phyloP scores from a whole-genome alignment of 2,797 vertebrate genomes.

The Liasis olivaceus region DNA sequence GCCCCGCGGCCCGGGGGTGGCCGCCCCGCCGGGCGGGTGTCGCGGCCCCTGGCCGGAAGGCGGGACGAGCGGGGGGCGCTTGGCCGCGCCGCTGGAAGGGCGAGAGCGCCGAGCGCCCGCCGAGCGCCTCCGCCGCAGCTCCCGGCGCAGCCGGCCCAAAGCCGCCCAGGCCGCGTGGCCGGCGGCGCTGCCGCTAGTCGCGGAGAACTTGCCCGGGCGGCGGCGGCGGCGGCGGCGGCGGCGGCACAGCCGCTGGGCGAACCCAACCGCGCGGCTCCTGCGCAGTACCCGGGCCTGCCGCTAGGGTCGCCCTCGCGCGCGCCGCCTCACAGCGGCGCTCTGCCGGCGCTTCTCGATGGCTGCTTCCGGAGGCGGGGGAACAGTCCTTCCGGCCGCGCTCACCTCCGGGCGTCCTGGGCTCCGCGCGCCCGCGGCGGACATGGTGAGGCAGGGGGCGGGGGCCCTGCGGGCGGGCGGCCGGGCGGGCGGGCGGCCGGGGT shows the following conservation, averaged over 20 bases:
- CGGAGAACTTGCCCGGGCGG: neutral
- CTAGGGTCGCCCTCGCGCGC: neutral
- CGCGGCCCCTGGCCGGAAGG: too few species aligned
- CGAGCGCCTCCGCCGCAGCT: too few species aligned
- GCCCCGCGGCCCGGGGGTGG: too few species aligned
- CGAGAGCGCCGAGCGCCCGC: too few species aligned
- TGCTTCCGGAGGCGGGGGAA: neutral
- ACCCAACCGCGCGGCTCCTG: neutral
- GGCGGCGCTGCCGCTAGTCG: neutral
- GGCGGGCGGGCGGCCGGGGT: neutral
- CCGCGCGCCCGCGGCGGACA: conserved; percentile 8
- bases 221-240: neutral
- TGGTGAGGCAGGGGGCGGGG: conserved; percentile 43
- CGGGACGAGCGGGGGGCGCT: too few species aligned
- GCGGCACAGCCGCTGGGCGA: neutral
- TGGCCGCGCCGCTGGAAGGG: too few species aligned
- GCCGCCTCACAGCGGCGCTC: neutral
- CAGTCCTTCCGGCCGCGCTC: neutral
- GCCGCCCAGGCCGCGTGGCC: neutral
- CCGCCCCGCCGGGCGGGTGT: too few species aligned
- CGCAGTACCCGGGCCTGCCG: neutral
- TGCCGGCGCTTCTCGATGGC: neutral
- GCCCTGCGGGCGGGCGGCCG: neutral
- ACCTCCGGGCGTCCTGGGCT: neutral
- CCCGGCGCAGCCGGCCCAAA: neutral